phyloP scores from a whole-genome alignment of 2,113 vertebrate genomes.

The Chaetodon auriga region DNA sequence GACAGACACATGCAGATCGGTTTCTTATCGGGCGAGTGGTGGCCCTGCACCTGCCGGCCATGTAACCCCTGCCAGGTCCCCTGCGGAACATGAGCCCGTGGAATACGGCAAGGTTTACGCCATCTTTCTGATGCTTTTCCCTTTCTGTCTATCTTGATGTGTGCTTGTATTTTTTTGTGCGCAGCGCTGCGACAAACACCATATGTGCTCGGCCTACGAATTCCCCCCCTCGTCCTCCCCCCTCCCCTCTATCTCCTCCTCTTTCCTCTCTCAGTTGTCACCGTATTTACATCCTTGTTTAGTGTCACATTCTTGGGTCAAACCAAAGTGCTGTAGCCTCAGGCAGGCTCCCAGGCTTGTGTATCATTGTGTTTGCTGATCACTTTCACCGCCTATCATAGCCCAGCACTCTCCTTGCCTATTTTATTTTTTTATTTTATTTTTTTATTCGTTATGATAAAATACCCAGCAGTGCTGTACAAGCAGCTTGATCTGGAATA shows the following conservation, averaged over 20 bases:
- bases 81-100: conserved; percentile 3
- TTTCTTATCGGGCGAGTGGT: conserved; percentile 62
- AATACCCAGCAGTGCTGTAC: conserved; percentile 53
- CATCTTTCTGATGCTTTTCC: conserved; percentile 8
- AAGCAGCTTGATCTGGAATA: conserved; percentile 56
- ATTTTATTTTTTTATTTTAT: conserved; percentile 7
- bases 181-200: conserved; percentile 46
- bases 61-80: conserved; percentile 58
- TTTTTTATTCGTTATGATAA: conserved; percentile 63
- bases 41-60: conserved; percentile 57
- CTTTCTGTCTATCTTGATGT: conserved; percentile 35
- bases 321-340: conserved; percentile 68
- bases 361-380: conserved; percentile 74
- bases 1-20: conserved; percentile 65
- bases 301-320: conserved; percentile 77
- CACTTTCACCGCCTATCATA: conserved; percentile 60
- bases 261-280: conserved; percentile 7
- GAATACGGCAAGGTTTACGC: neutral
- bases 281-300: conserved; percentile 78
- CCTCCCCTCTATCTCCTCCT: neutral
- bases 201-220: conserved; percentile 51
- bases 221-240: neutral
- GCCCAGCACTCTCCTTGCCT: conserved; percentile 21
- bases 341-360: conserved; percentile 74
- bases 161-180: conserved; percentile 42